Percentiles rank a stretch among this genome's conserved stretches.
These are phyloP conservation scores for Exaiptasia diaphana DNA, from an alignment of 64 coral and sea anemone species.

Conservation along the genomic window DNA sequence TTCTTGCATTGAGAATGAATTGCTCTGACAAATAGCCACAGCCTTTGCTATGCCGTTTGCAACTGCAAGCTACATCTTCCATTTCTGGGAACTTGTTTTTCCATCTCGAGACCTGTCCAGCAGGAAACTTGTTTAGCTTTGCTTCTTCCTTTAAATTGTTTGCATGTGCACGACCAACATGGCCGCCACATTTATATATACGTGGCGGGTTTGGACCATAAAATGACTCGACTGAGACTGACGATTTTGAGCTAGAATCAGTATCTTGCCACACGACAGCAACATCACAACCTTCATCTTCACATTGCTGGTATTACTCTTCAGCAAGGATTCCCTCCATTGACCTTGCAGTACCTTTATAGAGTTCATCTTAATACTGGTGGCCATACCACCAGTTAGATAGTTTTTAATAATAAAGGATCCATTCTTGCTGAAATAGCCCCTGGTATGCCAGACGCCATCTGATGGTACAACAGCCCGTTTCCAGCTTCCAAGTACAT, in stretches of 20 bases:
- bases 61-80: constrained; percentile 1
- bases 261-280: constrained; percentile 38
- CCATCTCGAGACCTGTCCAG: background rate
- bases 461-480: background rate
- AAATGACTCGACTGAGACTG: background rate
- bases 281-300: constrained; percentile 10
- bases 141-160: constrained; percentile 42
- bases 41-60: constrained; percentile 8
- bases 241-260: constrained; percentile 42
- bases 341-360: background rate
- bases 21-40: constrained; percentile 40
- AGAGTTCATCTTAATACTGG: background rate
- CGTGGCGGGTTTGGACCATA: too few species aligned
- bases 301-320: constrained; percentile 22
- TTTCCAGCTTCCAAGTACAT: constrained; percentile 14
- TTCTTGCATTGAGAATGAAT: constrained; percentile 32
- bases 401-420: constrained; percentile 1
- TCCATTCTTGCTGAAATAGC: background rate
- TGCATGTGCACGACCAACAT: constrained; percentile 35
- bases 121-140: constrained; percentile 39
- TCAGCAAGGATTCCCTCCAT: constrained; percentile 24
- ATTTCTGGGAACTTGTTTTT: constrained; percentile 31
- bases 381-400: background rate
- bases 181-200: constrained; percentile 39
- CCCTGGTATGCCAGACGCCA: background rate